Percentiles rank a stretch among this genome's conserved stretches.
Conservation (phyloP, 1,140 invertebrate species). For the Aricia agestis region DNA sequence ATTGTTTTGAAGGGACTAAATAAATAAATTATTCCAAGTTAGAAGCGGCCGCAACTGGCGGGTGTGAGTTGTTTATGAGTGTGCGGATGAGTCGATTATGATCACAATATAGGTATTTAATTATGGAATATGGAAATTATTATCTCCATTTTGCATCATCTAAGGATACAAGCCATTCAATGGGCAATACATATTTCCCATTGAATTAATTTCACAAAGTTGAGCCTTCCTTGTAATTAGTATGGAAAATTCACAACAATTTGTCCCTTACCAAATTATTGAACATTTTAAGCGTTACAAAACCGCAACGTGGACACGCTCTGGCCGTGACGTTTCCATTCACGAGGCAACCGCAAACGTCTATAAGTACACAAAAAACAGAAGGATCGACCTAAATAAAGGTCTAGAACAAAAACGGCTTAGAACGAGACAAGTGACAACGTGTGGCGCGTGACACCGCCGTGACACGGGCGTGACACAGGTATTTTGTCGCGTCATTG, state of each 20-base stretch:
- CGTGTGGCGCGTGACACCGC: neutral
- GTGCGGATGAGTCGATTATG: too few species aligned
- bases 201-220: neutral
- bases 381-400: neutral
- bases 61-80: too few species aligned
- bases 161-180: too few species aligned
- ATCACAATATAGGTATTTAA: too few species aligned
- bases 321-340: neutral
- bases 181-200: neutral
- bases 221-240: neutral
- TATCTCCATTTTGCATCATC: too few species aligned
- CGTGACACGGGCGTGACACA: neutral
- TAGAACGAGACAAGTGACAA: neutral
- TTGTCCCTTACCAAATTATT: neutral
- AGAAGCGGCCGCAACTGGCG: too few species aligned
- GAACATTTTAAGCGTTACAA: constrained; percentile 3
- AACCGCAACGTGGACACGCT: neutral
- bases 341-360: neutral
- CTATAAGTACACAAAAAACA: neutral
- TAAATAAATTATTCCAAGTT: too few species aligned
- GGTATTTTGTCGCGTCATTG: constrained; percentile 8
- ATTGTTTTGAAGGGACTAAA: too few species aligned
- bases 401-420: neutral
- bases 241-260: neutral
- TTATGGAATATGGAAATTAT: too few species aligned